Evolutionary conservation across 2,888 invertebrate species (phyloP).

Genomic region (Odontocolon sp.): DNA sequence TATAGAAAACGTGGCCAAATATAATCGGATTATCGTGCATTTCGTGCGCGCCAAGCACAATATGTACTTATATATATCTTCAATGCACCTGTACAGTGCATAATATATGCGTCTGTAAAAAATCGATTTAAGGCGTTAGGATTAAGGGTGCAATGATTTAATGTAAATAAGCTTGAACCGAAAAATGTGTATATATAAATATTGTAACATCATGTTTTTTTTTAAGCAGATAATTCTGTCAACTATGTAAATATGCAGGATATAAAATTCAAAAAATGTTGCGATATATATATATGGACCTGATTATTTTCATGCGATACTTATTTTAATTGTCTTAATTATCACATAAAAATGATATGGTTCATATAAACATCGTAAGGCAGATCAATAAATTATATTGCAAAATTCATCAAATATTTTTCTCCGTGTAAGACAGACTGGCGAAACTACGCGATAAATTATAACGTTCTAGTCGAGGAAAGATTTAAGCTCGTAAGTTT

Average conservation of each 20-base stretch:
- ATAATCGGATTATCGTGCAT: background rate
- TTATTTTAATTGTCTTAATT: no score
- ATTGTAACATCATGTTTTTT: constrained; percentile 1
- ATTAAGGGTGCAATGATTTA: constrained; percentile 2
- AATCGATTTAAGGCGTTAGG: constrained; percentile 14
- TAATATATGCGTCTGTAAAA: constrained; percentile 26
- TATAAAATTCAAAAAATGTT: background rate
- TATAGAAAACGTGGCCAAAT: constrained; percentile 45
- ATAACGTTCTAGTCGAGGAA: constrained; percentile 2
- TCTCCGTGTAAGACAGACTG: background rate
- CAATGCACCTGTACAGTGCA: no score
- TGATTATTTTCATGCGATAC: no score
- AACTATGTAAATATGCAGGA: background rate
- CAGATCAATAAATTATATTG: background rate
- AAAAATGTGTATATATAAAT: constrained; percentile 36
- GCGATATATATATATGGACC: no score
- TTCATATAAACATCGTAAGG: no score
- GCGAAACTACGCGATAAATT: background rate
- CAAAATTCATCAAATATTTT: background rate
- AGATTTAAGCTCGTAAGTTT: constrained; percentile 1
- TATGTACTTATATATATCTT: constrained; percentile 5
- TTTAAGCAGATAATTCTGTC: background rate
- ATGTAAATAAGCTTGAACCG: constrained; percentile 24
- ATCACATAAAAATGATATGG: no score
- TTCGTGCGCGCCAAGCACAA: constrained; percentile 24